A percentile compares a stretch with the other conserved stretches of the same genome.
These are phyloP conservation scores for Orchestes rusci DNA, from an alignment of 2,888 invertebrate genomes.

Conservation along the genomic window DNA sequence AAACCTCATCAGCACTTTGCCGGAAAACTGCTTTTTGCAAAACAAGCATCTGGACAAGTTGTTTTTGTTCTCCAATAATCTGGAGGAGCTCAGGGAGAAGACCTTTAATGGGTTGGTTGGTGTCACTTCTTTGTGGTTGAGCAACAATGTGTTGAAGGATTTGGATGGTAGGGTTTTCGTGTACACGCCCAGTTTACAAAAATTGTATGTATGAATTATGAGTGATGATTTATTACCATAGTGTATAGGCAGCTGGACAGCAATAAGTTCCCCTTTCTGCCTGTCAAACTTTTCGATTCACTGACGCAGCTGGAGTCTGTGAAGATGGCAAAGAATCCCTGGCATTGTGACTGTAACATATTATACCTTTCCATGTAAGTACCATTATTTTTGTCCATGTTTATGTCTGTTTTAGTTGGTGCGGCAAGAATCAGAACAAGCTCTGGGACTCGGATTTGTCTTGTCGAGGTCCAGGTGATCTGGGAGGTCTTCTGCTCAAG, in stretches of 20 bases:
- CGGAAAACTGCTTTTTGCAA: constrained; percentile 53
- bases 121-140: constrained; percentile 59
- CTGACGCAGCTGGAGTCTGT: constrained; percentile 57
- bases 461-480: constrained; percentile 64
- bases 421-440: constrained; percentile 57
- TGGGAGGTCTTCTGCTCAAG: constrained; percentile 61
- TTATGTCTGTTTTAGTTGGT: constrained; percentile 51
- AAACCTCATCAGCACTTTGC: constrained; percentile 53
- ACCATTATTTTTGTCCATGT: neutral
- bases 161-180: constrained; percentile 58
- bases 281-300: constrained; percentile 58
- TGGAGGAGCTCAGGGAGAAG: constrained; percentile 54
- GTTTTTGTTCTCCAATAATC: constrained; percentile 60
- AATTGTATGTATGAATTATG: constrained; percentile 55
- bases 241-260: constrained; percentile 68
- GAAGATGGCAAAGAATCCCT: constrained; percentile 68
- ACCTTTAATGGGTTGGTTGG: constrained; percentile 57
- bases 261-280: constrained; percentile 63
- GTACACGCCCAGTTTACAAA: constrained; percentile 57
- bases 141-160: constrained; percentile 61
- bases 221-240: no score
- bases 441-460: constrained; percentile 64
- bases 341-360: constrained; percentile 74
- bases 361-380: constrained; percentile 65
- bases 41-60: constrained; percentile 56